phyloP scores from a whole-genome alignment of 2,888 invertebrate genomes.

The Pinctada fucata region DNA sequence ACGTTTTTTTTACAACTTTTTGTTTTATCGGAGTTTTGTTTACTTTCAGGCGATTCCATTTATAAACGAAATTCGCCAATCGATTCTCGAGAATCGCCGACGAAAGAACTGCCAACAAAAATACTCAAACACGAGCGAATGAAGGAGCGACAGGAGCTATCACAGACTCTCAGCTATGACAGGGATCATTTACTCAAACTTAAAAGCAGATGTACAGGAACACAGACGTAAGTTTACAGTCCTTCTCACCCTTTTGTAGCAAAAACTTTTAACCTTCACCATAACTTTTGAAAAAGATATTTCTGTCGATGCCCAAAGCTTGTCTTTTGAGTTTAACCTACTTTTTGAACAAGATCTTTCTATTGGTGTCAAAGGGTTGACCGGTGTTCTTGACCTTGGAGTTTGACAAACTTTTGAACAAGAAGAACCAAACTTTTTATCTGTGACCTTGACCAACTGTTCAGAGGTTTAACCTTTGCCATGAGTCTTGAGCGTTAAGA shows the following conservation, averaged over 20 bases:
- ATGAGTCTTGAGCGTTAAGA: too few relatives aligned
- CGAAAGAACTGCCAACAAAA: slow-evolving; percentile 67
- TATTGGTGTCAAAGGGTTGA: too few relatives aligned
- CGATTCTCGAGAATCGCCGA: slow-evolving; percentile 59
- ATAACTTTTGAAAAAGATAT: neutral
- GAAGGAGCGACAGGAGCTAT: slow-evolving; percentile 62
- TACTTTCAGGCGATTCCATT: slow-evolving; percentile 35
- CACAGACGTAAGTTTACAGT: slow-evolving; percentile 63
- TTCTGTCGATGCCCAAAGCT: neutral
- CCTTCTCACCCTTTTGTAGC: neutral
- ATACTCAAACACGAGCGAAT: slow-evolving; percentile 62
- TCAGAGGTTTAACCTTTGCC: too few relatives aligned
- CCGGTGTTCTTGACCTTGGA: too few relatives aligned
- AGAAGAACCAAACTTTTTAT: too few relatives aligned
- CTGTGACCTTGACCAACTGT: too few relatives aligned
- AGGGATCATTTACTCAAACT: slow-evolving; percentile 56
- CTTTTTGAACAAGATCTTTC: too few relatives aligned
- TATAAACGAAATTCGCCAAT: slow-evolving; percentile 32
- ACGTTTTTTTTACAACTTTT: too few relatives aligned
- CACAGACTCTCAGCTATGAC: slow-evolving; percentile 62
- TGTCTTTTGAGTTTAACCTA: too few relatives aligned
- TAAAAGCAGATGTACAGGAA: slow-evolving; percentile 57
- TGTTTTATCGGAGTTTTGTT: too few relatives aligned
- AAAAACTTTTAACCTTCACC: neutral
- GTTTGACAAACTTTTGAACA: too few relatives aligned